Evolutionary conservation across 2,113 vertebrate genomes (phyloP).

Genomic region (Columba janthina): DNA sequence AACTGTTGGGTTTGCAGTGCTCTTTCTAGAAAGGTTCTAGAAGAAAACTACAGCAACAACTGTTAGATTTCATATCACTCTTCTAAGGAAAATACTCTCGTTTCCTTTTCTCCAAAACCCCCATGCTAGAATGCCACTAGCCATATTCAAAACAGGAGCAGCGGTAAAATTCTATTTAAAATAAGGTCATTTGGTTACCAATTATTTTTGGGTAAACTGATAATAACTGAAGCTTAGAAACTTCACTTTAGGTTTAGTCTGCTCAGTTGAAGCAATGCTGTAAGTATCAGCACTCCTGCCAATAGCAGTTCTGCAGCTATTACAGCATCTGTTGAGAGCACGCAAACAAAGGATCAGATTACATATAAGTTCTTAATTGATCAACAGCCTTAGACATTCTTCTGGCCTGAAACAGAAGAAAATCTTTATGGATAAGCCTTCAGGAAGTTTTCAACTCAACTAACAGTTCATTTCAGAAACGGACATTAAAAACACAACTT

Average conservation of each 20-base stretch:
- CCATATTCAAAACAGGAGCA: background rate
- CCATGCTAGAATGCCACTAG: background rate
- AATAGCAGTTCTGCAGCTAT: background rate
- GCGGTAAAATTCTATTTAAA: background rate
- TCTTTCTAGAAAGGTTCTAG: background rate
- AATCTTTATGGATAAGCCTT: background rate
- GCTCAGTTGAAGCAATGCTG: background rate
- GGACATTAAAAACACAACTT: slow-evolving; percentile 60
- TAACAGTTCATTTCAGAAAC: background rate
- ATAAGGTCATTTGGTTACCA: background rate
- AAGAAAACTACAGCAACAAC: background rate
- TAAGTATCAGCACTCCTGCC: background rate
- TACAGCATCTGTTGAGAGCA: background rate
- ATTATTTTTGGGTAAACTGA: background rate
- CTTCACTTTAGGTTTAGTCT: background rate
- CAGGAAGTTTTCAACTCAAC: background rate
- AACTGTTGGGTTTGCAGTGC: accelerated
- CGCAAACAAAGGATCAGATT: background rate
- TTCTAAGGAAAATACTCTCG: background rate
- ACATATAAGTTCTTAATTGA: background rate
- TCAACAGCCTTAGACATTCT: background rate
- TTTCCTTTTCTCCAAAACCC: background rate
- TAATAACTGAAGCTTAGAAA: background rate
- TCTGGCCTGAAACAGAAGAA: background rate
- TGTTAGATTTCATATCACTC: background rate